Evolutionary conservation across 2,888 invertebrate genomes (phyloP).

Genomic region (Metopia argyrocephala): DNA sequence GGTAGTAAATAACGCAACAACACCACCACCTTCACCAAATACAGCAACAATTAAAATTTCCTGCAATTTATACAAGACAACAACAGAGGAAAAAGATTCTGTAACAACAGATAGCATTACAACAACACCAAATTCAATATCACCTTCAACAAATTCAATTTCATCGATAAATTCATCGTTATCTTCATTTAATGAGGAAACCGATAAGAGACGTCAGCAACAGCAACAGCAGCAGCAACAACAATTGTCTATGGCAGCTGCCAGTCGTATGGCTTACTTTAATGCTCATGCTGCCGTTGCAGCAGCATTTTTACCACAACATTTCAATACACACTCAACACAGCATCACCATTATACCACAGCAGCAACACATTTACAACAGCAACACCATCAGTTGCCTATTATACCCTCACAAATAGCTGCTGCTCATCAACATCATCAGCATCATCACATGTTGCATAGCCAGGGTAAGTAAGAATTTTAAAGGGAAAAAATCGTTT

Average conservation of each 20-base stretch:
- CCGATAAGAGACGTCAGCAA: constrained; percentile 54
- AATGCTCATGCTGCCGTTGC: constrained; percentile 95
- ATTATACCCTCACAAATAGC: constrained; percentile 52
- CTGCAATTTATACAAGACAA: constrained; percentile 43
- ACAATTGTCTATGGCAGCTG: constrained; percentile 79
- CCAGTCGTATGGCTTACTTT: constrained; percentile 92
- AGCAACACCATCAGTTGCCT: constrained; percentile 53
- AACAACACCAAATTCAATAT: constrained; percentile 53
- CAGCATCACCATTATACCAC: constrained; percentile 51
- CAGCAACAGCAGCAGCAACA: constrained; percentile 70
- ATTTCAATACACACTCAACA: constrained; percentile 76
- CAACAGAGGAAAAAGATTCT: constrained; percentile 44
- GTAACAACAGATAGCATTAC: constrained; percentile 39
- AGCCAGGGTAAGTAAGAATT: constrained; percentile 76
- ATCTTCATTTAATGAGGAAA: constrained; percentile 52
- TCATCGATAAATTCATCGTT: constrained; percentile 53
- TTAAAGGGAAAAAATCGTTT: background rate
- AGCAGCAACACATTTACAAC: constrained; percentile 59
- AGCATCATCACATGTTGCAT: constrained; percentile 76
- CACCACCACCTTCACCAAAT: background rate
- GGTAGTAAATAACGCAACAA: background rate
- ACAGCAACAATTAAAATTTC: constrained; percentile 51
- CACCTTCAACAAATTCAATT: constrained; percentile 55
- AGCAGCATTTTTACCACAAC: constrained; percentile 89
- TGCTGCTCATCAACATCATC: constrained; percentile 65